Percentiles rank a stretch among this genome's conserved stretches.
Conservation (phyloP, 1,140 invertebrate species). For the Drepana arcuata region DNA sequence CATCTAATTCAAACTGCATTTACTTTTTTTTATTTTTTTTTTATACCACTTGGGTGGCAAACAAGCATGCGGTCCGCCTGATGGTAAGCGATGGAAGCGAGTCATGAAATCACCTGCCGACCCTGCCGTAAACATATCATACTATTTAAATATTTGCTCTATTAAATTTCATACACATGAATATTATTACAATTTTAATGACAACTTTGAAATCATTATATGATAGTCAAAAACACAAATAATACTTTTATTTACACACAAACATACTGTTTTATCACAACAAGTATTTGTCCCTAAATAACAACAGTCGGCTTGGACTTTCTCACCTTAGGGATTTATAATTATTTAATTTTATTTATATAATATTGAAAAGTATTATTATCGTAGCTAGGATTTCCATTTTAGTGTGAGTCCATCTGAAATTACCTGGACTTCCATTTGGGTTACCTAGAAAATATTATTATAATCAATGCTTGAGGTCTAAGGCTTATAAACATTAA, state of each 20-base stretch:
- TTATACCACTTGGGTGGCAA: too few species aligned
- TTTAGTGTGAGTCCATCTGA: constrained; percentile 52
- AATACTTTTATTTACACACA: constrained; percentile 44
- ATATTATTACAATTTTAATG: too few species aligned
- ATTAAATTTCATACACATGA: too few species aligned
- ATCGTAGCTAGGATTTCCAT: constrained; percentile 47
- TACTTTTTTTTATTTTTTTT: too few species aligned
- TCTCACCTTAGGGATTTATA: constrained; percentile 32
- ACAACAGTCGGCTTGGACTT: constrained; percentile 56
- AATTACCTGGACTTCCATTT: constrained; percentile 62
- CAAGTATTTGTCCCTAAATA: constrained; percentile 48
- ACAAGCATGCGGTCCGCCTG: too few species aligned
- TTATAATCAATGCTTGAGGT: constrained; percentile 46
- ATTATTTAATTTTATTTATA: constrained; percentile 27
- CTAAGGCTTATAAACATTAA: constrained; percentile 18
- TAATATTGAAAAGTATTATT: constrained; percentile 41
- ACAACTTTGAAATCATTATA: too few species aligned
- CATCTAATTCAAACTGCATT: too few species aligned
- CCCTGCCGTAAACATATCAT: too few species aligned
- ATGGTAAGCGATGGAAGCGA: too few species aligned
- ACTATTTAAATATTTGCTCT: too few species aligned
- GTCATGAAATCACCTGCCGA: too few species aligned
- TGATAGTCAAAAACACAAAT: constrained; percentile 26
- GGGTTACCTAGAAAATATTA: constrained; percentile 69
- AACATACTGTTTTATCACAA: constrained; percentile 63